A percentile compares a stretch with the other conserved stretches of the same genome.
Conservation (phyloP, 2,797 vertebrate genomes). For the Xyrichtys novacula region DNA sequence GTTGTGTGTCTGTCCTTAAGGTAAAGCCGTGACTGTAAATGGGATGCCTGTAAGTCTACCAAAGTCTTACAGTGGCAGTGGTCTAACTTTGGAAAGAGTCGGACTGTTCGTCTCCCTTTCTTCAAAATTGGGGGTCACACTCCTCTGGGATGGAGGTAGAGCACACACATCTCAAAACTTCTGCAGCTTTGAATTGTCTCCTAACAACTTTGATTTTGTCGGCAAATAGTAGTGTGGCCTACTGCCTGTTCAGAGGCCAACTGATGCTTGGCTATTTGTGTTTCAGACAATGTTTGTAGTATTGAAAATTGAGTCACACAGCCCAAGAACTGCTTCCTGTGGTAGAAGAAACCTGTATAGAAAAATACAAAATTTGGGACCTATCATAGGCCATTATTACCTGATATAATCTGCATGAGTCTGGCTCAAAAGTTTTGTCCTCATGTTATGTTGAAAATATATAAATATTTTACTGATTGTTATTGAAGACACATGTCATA, state of each 20-base stretch:
- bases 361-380: background rate
- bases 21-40: constrained; percentile 90
- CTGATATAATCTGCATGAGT: background rate
- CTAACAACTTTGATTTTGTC: background rate
- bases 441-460: background rate
- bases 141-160: constrained; percentile 95
- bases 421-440: background rate
- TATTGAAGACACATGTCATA: too few relatives aligned
- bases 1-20: constrained; percentile 67
- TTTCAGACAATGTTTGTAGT: too few relatives aligned
- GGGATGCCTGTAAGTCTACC: constrained; percentile 87
- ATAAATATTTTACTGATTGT: background rate
- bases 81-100: constrained; percentile 83
- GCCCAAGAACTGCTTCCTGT: too few relatives aligned
- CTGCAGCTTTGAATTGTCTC: background rate
- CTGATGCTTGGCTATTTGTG: too few relatives aligned
- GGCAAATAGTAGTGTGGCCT: too few relatives aligned
- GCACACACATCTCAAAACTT: background rate
- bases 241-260: too few relatives aligned
- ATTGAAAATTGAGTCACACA: too few relatives aligned
- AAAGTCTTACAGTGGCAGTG: constrained; percentile 88
- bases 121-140: constrained; percentile 85
- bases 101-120: constrained; percentile 90
- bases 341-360: too few relatives aligned
- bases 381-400: background rate